Evolutionary conservation across 2,113 vertebrate genomes (phyloP).

Genomic region (Melanotaenia duboulayi): DNA sequence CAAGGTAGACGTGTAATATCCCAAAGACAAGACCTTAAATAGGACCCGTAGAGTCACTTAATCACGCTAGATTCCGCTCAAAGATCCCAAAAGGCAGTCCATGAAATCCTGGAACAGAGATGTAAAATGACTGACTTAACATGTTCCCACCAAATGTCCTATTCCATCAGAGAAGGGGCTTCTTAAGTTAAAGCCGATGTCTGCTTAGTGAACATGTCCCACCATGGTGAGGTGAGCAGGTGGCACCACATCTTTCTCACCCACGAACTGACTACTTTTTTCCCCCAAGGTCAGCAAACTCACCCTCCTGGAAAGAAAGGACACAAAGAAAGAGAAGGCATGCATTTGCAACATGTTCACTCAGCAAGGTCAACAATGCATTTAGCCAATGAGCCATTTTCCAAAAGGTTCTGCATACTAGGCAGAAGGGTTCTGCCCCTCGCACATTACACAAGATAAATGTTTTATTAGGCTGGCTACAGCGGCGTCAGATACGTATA

Average conservation of each 20-base stretch:
- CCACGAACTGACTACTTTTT: constrained; percentile 35
- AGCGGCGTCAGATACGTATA: constrained; percentile 50
- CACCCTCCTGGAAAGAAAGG: constrained; percentile 70
- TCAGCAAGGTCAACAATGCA: constrained; percentile 61
- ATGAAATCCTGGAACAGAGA: constrained; percentile 66
- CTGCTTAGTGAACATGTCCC: constrained; percentile 63
- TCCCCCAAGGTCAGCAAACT: constrained; percentile 59
- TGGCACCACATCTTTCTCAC: constrained; percentile 72
- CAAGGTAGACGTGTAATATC: constrained; percentile 66
- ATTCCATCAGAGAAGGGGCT: constrained; percentile 44
- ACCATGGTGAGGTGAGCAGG: constrained; percentile 56
- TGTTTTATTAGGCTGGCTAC: constrained; percentile 56
- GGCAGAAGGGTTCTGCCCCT: constrained; percentile 36
- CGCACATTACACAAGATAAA: constrained; percentile 55
- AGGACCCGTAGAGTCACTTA: constrained; percentile 42
- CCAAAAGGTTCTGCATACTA: constrained; percentile 37
- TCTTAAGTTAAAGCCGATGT: constrained; percentile 71
- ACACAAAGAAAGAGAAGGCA: constrained; percentile 61
- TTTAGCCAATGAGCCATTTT: constrained; percentile 54
- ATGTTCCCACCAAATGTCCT: constrained; percentile 45
- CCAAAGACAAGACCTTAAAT: constrained; percentile 61
- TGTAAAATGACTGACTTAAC: constrained; percentile 56
- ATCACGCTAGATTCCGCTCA: constrained; percentile 56
- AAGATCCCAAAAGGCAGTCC: constrained; percentile 68
- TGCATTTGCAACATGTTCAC: constrained; percentile 72